Evolutionary conservation across 1,140 invertebrate genomes (phyloP).

Genomic region (Drosophila arawakana): DNA sequence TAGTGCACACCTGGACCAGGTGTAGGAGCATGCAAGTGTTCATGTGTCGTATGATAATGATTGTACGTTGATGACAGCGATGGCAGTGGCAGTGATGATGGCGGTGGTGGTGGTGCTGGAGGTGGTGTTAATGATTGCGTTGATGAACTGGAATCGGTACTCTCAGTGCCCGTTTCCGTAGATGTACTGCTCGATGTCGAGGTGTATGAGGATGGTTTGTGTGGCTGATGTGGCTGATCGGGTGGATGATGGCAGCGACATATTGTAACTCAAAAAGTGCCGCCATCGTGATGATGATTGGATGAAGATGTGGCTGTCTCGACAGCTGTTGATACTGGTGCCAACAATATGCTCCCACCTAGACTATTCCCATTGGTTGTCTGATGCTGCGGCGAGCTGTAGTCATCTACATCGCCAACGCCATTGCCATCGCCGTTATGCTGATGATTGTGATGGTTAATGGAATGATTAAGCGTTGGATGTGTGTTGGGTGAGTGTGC

Average conservation of each 20-base stretch:
- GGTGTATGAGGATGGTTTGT: constrained; percentile 79
- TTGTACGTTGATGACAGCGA: constrained; percentile 14
- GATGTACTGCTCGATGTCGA: constrained; percentile 61
- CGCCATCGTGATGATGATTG: constrained; percentile 75
- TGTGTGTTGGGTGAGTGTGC: constrained; percentile 61
- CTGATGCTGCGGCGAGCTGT: constrained; percentile 54
- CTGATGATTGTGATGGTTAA: constrained; percentile 58
- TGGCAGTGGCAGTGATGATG: constrained; percentile 24
- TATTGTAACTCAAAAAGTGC: constrained; percentile 84
- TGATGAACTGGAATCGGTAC: constrained; percentile 57
- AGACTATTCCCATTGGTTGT: constrained; percentile 48
- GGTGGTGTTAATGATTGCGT: constrained; percentile 57
- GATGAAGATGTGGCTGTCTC: constrained; percentile 56
- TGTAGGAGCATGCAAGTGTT: constrained; percentile 17
- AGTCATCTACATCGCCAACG: constrained; percentile 46
- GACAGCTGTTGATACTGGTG: constrained; percentile 42
- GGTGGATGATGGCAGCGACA: constrained; percentile 84
- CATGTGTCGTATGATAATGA: constrained; percentile 39
- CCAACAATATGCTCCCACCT: neutral
- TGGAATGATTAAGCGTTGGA: constrained; percentile 71
- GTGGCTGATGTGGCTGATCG: constrained; percentile 77
- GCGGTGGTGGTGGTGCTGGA: constrained; percentile 51
- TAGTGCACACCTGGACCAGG: constrained; percentile 41
- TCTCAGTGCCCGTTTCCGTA: constrained; percentile 57
- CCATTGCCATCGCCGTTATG: constrained; percentile 48